These are phyloP conservation scores for Todiramphus chloris DNA, from an alignment of 2,113 vertebrate species.

Conservation along the genomic window DNA sequence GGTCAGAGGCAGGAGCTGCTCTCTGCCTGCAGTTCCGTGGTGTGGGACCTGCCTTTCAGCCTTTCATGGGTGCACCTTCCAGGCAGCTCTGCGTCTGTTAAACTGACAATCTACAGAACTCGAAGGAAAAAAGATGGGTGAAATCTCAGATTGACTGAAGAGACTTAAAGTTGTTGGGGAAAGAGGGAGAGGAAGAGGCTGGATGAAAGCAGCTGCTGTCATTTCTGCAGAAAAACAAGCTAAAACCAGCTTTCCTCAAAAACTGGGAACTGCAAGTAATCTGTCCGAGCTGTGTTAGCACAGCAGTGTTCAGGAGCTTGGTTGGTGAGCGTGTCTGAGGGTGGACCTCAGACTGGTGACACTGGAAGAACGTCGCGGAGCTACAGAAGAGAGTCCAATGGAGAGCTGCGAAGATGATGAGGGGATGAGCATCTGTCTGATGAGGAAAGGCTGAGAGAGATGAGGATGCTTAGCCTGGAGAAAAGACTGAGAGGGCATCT, in stretches of 20 bases:
- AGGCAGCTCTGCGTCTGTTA: not conserved
- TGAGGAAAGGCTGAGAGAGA: not conserved
- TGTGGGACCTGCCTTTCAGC: not conserved
- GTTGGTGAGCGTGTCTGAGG: not conserved
- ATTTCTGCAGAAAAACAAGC: not conserved
- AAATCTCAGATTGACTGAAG: not conserved
- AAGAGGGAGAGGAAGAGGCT: not conserved
- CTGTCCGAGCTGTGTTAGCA: not conserved
- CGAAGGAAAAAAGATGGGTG: no score
- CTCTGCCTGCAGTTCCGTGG: not conserved
- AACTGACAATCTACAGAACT: not conserved
- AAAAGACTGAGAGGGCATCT: not conserved
- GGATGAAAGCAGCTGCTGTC: not conserved
- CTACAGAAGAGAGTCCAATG: not conserved
- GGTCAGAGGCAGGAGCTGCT: not conserved
- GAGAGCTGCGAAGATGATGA: not conserved
- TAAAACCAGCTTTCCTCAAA: not conserved
- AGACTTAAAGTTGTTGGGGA: not conserved
- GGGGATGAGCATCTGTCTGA: not conserved
- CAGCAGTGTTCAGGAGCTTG: not conserved
- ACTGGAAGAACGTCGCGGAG: not conserved
- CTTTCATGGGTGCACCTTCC: fast-evolving
- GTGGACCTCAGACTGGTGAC: not conserved
- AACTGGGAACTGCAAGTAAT: not conserved
- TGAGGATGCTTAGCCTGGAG: not conserved